Percentiles rank a stretch among this genome's conserved stretches.
phyloP scores from a whole-genome alignment of 2,888 invertebrate species.

The Sepioteuthis lessoniana region DNA sequence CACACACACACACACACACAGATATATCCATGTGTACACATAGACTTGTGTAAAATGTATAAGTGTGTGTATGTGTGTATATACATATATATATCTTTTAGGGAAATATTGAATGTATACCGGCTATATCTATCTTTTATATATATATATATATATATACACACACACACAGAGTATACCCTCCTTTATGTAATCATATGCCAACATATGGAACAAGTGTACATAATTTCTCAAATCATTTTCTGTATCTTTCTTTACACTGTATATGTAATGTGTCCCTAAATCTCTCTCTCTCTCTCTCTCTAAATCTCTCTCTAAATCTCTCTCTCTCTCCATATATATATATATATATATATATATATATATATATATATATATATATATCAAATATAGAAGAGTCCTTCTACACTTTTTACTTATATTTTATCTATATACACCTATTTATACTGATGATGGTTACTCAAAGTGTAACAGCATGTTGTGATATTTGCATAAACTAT shows the following conservation, averaged over 20 bases:
- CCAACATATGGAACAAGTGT: background rate
- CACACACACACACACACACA: background rate
- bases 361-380: background rate
- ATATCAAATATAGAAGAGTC: background rate
- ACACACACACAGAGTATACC: background rate
- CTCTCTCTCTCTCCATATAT: no score
- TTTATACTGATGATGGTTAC: constrained; percentile 33
- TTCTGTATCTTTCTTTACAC: background rate
- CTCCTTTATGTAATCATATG: background rate
- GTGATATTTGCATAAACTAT: constrained; percentile 20
- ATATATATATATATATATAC: background rate
- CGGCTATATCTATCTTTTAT: background rate
- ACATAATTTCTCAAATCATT: background rate
- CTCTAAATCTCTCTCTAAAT: no score
- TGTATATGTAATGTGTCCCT: constrained; percentile 16
- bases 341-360: no score
- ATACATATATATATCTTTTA: background rate
- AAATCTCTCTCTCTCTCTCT: no score
- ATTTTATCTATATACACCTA: constrained; percentile 33
- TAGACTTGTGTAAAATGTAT: background rate
- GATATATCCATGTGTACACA: background rate
- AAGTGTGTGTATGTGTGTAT: background rate
- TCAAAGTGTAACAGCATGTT: background rate
- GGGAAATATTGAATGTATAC: background rate
- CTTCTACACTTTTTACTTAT: constrained; percentile 33